A percentile compares a stretch with the other conserved stretches of the same genome.
These are phyloP conservation scores for Campoplex capitator DNA, from an alignment of 2,888 invertebrate species.

Conservation along the genomic window DNA sequence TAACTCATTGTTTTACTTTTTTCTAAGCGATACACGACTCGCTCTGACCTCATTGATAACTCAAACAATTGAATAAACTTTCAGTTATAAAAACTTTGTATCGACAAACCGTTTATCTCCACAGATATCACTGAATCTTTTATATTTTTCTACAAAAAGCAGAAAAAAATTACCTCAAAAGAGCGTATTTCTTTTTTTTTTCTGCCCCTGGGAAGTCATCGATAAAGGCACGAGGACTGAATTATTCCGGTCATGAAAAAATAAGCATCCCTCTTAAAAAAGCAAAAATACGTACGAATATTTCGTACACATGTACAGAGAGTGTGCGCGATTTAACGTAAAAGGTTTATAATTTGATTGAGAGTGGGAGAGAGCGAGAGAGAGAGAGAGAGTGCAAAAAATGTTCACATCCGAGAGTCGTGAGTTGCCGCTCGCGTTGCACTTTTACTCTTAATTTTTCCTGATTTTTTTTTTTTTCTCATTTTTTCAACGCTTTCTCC, in stretches of 20 bases:
- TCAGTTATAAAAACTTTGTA: not conserved
- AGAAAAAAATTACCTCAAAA: not conserved
- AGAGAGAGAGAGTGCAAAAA: conserved; percentile 56
- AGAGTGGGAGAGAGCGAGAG: conserved; percentile 61
- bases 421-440: conserved; percentile 6
- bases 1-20: not conserved
- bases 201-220: not conserved
- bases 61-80: not conserved
- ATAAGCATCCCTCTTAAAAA: conserved; percentile 13
- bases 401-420: conserved; percentile 34
- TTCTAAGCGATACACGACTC: not conserved
- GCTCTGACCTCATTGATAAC: not conserved
- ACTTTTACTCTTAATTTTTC: conserved; percentile 18
- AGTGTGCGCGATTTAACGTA: conserved; percentile 40
- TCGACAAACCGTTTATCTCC: not conserved
- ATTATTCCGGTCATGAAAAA: conserved; percentile 12
- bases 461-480: conserved; percentile 14
- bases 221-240: not conserved
- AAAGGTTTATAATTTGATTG: conserved; percentile 57
- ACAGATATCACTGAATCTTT: not conserved
- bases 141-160: not conserved
- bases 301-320: not conserved
- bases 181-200: not conserved
- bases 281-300: not conserved
- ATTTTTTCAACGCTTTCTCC: not conserved